Conservation (phyloP, 1,140 invertebrate species). For the Eurosta solidaginis region DNA sequence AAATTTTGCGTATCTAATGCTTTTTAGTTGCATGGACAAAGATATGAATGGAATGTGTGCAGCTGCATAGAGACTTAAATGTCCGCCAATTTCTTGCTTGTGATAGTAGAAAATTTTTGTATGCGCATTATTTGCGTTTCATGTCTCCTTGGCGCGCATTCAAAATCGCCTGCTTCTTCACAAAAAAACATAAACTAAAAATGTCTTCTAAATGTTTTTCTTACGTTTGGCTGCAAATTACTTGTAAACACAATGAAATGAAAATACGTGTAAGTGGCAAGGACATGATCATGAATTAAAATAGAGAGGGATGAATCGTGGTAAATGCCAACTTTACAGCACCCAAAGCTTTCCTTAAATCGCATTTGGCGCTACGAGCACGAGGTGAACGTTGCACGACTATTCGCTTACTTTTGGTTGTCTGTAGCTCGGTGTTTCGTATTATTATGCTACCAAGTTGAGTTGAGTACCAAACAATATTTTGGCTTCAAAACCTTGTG, state of each 20-base stretch:
- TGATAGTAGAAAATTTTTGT: neutral
- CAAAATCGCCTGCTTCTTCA: neutral
- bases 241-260: constrained; percentile 22
- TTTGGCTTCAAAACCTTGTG: too few species aligned
- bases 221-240: constrained; percentile 16
- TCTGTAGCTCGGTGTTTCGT: too few species aligned
- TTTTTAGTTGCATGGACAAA: neutral
- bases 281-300: neutral
- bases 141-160: neutral
- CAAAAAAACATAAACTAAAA: constrained; percentile 3
- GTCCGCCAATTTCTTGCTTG: neutral
- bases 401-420: too few species aligned
- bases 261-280: constrained; percentile 1
- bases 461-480: too few species aligned
- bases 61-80: too few species aligned
- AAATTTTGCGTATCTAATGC: constrained; percentile 12
- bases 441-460: too few species aligned
- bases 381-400: too few species aligned
- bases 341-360: too few species aligned
- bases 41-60: neutral
- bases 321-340: too few species aligned
- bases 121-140: constrained; percentile 1
- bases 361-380: too few species aligned
- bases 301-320: too few species aligned
- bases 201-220: constrained; percentile 21